Evolutionary conservation across 2,797 vertebrate species (phyloP).

Genomic region (Labeo calbasu): DNA sequence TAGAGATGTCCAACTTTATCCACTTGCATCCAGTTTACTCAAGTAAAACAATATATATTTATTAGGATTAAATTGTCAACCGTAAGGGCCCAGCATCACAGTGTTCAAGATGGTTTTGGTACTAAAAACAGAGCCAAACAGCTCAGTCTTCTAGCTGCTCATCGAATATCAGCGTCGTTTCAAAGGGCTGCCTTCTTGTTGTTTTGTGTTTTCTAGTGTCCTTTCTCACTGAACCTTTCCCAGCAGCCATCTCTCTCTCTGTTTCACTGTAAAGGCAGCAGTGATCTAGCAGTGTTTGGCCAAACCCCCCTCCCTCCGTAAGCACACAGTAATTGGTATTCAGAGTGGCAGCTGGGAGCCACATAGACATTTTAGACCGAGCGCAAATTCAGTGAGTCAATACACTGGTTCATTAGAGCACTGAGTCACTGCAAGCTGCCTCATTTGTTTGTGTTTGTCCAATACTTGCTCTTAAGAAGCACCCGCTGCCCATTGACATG

Average conservation of each 20-base stretch:
- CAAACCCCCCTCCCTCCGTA: slow-evolving; percentile 66
- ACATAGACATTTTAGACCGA: slow-evolving; percentile 80
- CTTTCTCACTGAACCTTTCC: slow-evolving; percentile 26
- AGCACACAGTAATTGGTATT: slow-evolving; percentile 84
- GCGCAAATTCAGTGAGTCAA: slow-evolving; percentile 80
- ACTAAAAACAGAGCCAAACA: neutral
- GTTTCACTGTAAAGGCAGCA: slow-evolving; percentile 14
- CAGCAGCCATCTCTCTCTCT: slow-evolving; percentile 9
- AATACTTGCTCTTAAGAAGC: slow-evolving; percentile 84
- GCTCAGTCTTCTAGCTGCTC: neutral
- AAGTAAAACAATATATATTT: neutral
- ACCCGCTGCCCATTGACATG: slow-evolving; percentile 74
- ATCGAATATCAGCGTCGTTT: neutral
- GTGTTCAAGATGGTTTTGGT: neutral
- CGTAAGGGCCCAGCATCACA: neutral
- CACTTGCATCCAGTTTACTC: neutral
- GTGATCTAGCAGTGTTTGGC: slow-evolving; percentile 29
- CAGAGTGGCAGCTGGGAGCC: slow-evolving; percentile 84
- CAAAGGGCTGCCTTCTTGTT: neutral
- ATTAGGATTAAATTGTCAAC: too few species aligned
- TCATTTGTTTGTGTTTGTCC: slow-evolving; percentile 87
- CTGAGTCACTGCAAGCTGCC: slow-evolving; percentile 83
- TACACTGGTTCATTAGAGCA: slow-evolving; percentile 86
- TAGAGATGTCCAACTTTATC: neutral
- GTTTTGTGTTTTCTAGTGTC: neutral